Conservation (phyloP, 2,888 invertebrate genomes). For the Sceliomorpha sp. region DNA sequence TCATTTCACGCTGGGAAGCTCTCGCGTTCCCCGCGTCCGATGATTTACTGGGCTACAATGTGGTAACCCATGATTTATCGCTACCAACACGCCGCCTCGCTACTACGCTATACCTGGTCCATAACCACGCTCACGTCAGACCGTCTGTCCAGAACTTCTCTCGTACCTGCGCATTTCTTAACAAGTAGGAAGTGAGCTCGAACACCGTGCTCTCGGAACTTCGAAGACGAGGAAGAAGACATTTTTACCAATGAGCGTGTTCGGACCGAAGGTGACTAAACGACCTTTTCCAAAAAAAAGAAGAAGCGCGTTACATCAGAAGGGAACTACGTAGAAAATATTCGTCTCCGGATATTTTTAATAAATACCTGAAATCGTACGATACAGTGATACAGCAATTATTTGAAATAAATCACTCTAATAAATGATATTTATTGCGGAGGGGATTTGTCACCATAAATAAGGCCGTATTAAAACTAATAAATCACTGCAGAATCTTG, state of each 20-base stretch:
- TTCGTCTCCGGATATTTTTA: conserved; percentile 32
- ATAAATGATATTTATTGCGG: conserved; percentile 27
- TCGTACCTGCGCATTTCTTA: conserved; percentile 63
- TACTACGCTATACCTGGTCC: conserved; percentile 79
- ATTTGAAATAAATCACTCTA: conserved; percentile 19
- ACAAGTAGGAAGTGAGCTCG: conserved; percentile 50
- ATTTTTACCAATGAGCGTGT: conserved; percentile 40
- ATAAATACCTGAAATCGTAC: conserved; percentile 24
- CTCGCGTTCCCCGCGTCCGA: conserved; percentile 81
- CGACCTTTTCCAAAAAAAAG: conserved; percentile 22
- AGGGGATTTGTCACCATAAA: conserved; percentile 18
- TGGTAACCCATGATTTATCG: conserved; percentile 86
- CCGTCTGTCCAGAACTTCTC: conserved; percentile 69
- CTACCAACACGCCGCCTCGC: conserved; percentile 83
- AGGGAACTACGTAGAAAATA: conserved; percentile 7
- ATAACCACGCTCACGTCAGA: conserved; percentile 72
- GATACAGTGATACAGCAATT: conserved; percentile 11
- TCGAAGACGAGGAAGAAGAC: conserved; percentile 25
- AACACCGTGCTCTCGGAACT: conserved; percentile 43
- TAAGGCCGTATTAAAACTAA: conserved; percentile 7
- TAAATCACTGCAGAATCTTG: background rate
- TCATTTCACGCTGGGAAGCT: conserved; percentile 81
- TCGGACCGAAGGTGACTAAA: conserved; percentile 17
- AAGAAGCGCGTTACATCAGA: background rate
- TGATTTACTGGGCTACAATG: conserved; percentile 86